Evolutionary conservation across 2,113 vertebrate species (phyloP), one percentile per base, ranked within the genome.

Genomic region (Hippocampus guttulatus): DNA sequence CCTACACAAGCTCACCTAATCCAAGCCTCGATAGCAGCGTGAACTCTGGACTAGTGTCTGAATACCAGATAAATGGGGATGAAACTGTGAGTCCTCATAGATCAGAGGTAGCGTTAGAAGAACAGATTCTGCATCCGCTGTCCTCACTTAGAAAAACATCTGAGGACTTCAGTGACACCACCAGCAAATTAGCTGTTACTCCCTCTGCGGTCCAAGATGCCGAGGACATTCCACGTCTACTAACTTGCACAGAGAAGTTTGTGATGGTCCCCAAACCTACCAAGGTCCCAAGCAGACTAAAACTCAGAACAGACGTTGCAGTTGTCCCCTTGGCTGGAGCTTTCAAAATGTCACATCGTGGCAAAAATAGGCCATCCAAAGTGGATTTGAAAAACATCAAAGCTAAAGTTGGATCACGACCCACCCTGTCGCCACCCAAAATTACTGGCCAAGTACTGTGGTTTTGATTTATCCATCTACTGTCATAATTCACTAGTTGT

Each of bases 361-460:
- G 77, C 8, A 7, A 47, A 1, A 88, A 85, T 55, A 73, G 67
- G 52, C 71, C 72, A 15, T 74, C 81, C 60, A 86, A 75, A 67
- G 55, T 68, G 49, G 82, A 88, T 58, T 55, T 84, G 8, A 90
- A 75, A 69, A 9, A 84, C 9, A 43, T 83, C 30, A 85, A 83
- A 45, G 69, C 88, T 55, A 92, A 88, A 80, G 70, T 83, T 0
- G 75, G 74, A 21, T 87, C 85, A 5, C 55, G 77, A 30, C 47
- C 76, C 20, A 25, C 45, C 18, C 38, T 52, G 0, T 71, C 69
- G 9, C 52, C 81, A 15, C 21, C 69, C 3, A 86, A 78, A 76
- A 64, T 79, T 38, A 21, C 69, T 2, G n/a, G 20, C 45, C 79
- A 88, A 87, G 88, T 87, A 69, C n/a, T 70, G 66, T 38, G 66